Evolutionary conservation across 1,140 invertebrate genomes (phyloP), one percentile per base, ranked within the genome.

Genomic region (Drosophila ohnishii): DNA sequence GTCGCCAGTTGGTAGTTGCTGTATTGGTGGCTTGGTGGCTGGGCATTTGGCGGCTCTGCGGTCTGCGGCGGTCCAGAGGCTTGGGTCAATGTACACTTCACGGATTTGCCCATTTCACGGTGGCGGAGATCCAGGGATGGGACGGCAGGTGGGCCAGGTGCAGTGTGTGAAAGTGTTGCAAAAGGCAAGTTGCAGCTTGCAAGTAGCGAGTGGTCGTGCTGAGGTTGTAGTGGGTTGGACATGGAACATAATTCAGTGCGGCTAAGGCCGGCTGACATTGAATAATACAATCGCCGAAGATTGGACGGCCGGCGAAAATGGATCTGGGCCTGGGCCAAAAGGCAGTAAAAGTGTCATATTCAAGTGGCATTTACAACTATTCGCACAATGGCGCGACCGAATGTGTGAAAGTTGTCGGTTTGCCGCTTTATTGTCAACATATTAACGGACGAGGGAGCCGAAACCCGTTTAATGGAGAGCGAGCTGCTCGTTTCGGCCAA

Each of bases 331-430:
- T 73, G 66, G 51, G 59, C 75, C 73, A 71, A 55, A 75, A 56
- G 61, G 58, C 56, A 77, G 74, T 77, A 77, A 77, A 77, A 77
- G 74, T 77, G 73, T 77, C 22, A 45, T 62, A 67, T 60, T 44
- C 73, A 76, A 59, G 60, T 64, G 66, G 50, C 74, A 77, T 78
- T 77, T 70, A 77, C 65, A 71, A 64, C 61, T 61, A 63, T 62
- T 67, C 65, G 64, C 66, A 84, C 63, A 77, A 59, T 75, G 47
- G 47, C 56, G 25, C 61, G 59, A 19, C 56, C 78, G 61, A 55
- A 88, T 84, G 84, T 88, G 84, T 88, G 84, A 88, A 88, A 88
- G 84, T 88, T 89, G 84, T 80, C 84, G 77, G 85, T 44, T 78
- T 73, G 85, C 70, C 75, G 77, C 70, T 84, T 85, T 88, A 59